A percentile compares a stretch with the other conserved stretches of the same genome.
Evolutionary conservation across 2,113 vertebrate genomes (phyloP).

Genomic region (Aleadryas rufinucha): DNA sequence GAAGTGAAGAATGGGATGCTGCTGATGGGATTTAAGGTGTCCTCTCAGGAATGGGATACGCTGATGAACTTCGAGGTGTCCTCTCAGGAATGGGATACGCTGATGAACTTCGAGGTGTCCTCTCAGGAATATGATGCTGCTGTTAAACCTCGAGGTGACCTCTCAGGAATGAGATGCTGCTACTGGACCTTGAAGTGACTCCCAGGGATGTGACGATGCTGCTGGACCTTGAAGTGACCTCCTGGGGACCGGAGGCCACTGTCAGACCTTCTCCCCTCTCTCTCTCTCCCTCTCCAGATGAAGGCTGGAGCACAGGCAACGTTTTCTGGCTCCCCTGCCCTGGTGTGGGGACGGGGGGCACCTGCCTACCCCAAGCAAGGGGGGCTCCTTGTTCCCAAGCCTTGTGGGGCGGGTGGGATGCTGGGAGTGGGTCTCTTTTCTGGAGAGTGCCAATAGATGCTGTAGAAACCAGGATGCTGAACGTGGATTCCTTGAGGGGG

Average conservation of each 20-base stretch:
- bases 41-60: accelerated
- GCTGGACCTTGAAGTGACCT: neutral
- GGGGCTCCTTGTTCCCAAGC: neutral
- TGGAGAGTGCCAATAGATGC: neutral
- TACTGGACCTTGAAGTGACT: neutral
- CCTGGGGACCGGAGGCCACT: neutral
- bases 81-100: neutral
- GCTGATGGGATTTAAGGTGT: neutral
- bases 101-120: neutral
- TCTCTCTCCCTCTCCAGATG: neutral
- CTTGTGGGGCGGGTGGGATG: neutral
- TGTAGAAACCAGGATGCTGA: neutral
- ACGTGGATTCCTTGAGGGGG: neutral
- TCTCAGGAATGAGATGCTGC: neutral
- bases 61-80: neutral
- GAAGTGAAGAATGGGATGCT: neutral
- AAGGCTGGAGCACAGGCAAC: neutral
- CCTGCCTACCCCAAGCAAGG: accelerated
- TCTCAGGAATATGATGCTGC: neutral
- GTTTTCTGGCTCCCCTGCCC: too few species aligned
- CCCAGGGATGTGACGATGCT: neutral
- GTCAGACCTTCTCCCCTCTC: neutral
- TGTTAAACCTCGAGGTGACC: neutral
- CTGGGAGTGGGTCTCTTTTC: neutral
- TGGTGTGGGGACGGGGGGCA: accelerated